These are phyloP conservation scores for Drosophila birchii DNA, from an alignment of 2,888 invertebrate species.

Conservation along the genomic window DNA sequence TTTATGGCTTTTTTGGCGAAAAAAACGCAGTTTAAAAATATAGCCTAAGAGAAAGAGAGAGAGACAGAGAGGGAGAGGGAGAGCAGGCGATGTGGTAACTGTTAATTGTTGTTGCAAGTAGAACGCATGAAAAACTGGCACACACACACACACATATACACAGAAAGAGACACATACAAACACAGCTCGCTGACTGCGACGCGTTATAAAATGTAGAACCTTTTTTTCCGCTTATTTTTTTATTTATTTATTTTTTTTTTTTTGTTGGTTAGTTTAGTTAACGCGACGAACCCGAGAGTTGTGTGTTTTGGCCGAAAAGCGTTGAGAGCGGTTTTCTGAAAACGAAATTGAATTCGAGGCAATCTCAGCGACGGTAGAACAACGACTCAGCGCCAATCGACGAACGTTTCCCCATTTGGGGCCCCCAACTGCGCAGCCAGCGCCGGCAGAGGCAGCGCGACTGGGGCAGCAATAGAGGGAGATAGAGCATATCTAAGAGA, in stretches of 20 bases:
- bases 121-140: constrained; percentile 76
- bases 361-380: constrained; percentile 82
- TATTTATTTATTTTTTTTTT: neutral
- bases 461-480: constrained; percentile 19
- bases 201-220: constrained; percentile 44
- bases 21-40: constrained; percentile 77
- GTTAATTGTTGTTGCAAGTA: constrained; percentile 56
- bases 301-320: constrained; percentile 45
- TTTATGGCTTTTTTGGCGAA: constrained; percentile 75
- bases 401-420: constrained; percentile 61
- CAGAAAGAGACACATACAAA: constrained; percentile 18
- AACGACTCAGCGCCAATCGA: constrained; percentile 77
- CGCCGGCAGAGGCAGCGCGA: constrained; percentile 24
- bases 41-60: constrained; percentile 2
- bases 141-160: constrained; percentile 45
- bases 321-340: constrained; percentile 38
- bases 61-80: constrained; percentile 1
- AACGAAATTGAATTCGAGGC: constrained; percentile 53
- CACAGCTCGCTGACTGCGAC: constrained; percentile 28
- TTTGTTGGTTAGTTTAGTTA: constrained; percentile 23
- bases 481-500: neutral
- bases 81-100: constrained; percentile 63
- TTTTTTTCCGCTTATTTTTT: constrained; percentile 28
- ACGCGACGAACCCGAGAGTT: constrained; percentile 56
- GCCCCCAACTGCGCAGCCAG: constrained; percentile 61